Percentiles rank a stretch among this genome's conserved stretches.
Evolutionary conservation across 1,140 invertebrate species (phyloP).

Genomic region (Cotesia glomerata): DNA sequence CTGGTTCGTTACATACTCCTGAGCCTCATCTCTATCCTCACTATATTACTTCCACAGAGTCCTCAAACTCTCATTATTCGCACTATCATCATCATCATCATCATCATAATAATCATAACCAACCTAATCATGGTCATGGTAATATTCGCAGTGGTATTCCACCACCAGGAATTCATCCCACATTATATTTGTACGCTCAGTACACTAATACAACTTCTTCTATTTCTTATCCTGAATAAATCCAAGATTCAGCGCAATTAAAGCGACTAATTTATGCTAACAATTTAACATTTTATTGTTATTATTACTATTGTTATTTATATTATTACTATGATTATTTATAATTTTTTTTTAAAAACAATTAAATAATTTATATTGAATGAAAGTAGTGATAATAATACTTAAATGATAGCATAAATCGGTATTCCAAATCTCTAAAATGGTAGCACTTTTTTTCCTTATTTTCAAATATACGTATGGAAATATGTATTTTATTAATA

Average conservation of each 20-base stretch:
- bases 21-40: conserved; percentile 52
- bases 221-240: conserved; percentile 58
- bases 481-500: conserved; percentile 39
- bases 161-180: conserved; percentile 58
- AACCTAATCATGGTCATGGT: conserved; percentile 39
- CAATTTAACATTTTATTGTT: conserved; percentile 3
- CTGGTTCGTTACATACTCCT: conserved; percentile 46
- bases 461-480: conserved; percentile 22
- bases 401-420: conserved; percentile 18
- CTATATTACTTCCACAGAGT: conserved; percentile 45
- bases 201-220: conserved; percentile 53
- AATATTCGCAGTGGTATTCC: conserved; percentile 41
- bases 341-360: background rate
- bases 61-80: conserved; percentile 40
- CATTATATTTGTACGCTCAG: conserved; percentile 60
- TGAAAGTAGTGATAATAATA: background rate
- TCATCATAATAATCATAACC: background rate
- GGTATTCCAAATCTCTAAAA: conserved; percentile 39
- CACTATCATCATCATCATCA: conserved; percentile 20
- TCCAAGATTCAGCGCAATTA: conserved; percentile 58
- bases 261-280: conserved; percentile 20
- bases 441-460: too few species aligned
- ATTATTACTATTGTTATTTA: background rate
- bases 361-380: background rate
- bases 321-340: background rate